Evolutionary conservation across 2,113 vertebrate species (phyloP), one percentile per base, ranked within the genome.

Genomic region (Pogonocichla stellata): DNA sequence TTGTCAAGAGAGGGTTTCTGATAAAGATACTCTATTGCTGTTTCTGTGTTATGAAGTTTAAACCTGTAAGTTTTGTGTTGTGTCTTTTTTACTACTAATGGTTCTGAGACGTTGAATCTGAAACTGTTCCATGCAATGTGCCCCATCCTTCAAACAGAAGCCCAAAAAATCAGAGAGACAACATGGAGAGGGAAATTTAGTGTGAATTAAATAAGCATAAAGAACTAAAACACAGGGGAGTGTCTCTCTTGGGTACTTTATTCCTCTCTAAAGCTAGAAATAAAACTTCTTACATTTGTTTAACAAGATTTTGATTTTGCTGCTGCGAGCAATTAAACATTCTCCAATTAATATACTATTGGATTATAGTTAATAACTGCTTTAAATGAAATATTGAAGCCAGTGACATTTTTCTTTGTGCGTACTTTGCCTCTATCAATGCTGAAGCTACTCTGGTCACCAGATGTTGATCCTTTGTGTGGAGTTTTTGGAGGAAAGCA

Each of bases 361-460:
- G 45, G 50, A 72, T 69, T 89, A 22, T 34, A 47, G 36, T 84
- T 92, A 84, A 65, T 93, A 93, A 79, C 34, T 28, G 28, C 79
- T 90, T 65, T 33, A 51, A 89, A 72, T 42, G 40, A 42, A 42
- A 42, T 85, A 8, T 58, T 66, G 50, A 75, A 82, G 20, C 24
- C 1, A 4, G 2, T 90, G 84, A 19, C 25, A 14, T 86, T 91
- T 48, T 80, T 28, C 36, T 86, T 47, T 80, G 64, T 79, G 77
- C 19, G 2, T 40, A 22, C 61, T 70, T 89, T 77, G 34, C 40
- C 62, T 43, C 3, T 82, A 6, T 79, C 56, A 16, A 8, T 86
- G 67, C 62, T 51, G 38, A 47, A 77, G 56, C 73, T 70, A 16
- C 71, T 85, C 50, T 86, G 61, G 38, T 57, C 54, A 28, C 75